A percentile compares a stretch with the other conserved stretches of the same genome.
These are phyloP conservation scores for Etheostoma perlongum DNA, from an alignment of 2,797 vertebrate genomes.

Conservation along the genomic window DNA sequence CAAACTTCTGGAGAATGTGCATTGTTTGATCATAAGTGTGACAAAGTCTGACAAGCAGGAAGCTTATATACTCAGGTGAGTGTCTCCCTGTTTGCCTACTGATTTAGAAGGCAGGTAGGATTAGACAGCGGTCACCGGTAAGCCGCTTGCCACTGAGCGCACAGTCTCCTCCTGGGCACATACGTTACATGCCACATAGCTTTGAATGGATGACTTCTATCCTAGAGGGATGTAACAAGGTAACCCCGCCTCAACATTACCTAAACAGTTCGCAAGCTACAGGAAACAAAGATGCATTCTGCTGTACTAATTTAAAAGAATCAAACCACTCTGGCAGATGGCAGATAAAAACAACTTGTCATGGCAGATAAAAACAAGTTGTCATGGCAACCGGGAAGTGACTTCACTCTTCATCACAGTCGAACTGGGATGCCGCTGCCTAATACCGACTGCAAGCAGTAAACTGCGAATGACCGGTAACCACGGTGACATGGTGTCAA, in stretches of 20 bases:
- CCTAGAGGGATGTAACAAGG: neutral
- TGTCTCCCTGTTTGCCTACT: constrained; percentile 25
- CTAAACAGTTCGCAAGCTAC: neutral
- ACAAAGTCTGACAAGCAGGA: constrained; percentile 99
- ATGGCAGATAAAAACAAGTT: neutral
- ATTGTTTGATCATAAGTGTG: constrained; percentile 99
- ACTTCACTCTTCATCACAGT: neutral
- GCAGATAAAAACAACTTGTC: neutral
- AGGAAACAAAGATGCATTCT: neutral
- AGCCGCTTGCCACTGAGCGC: constrained; percentile 31
- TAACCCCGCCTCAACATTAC: neutral
- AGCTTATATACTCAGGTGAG: constrained; percentile 99
- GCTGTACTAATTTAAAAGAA: neutral
- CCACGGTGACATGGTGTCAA: neutral
- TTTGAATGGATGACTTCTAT: neutral
- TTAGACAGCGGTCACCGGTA: constrained; percentile 53
- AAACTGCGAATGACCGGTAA: neutral
- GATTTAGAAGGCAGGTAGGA: constrained; percentile 38
- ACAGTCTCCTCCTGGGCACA: neutral
- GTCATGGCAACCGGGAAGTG: neutral
- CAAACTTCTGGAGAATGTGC: constrained; percentile 99
- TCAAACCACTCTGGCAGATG: neutral
- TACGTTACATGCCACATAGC: neutral
- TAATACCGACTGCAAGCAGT: neutral
- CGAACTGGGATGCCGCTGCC: neutral